Conservation (phyloP, 2,113 vertebrate genomes). For the Plecturocebus donacophilus region DNA sequence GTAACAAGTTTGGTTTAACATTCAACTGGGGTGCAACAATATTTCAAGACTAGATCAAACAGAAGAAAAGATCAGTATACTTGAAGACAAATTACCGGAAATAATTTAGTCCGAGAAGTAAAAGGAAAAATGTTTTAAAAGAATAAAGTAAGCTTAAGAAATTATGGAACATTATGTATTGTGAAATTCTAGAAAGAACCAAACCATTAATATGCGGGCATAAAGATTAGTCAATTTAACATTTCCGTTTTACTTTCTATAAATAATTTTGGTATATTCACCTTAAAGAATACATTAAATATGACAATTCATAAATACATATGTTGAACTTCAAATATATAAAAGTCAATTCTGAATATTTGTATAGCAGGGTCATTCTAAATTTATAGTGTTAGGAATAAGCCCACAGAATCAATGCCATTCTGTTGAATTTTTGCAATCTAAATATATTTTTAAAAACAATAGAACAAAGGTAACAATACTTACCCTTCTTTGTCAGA, state of each 20-base stretch:
- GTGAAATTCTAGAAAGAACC: neutral
- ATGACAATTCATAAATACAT: constrained; percentile 2
- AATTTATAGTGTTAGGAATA: neutral
- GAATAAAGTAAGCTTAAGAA: neutral
- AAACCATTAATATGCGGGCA: neutral
- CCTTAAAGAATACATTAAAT: neutral
- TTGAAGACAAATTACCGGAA: neutral
- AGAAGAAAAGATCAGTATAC: neutral
- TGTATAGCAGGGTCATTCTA: neutral
- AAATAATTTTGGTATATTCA: neutral
- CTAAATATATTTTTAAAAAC: neutral
- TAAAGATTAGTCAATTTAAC: neutral
- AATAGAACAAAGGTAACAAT: neutral
- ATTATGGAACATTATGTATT: neutral
- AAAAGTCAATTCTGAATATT: constrained; percentile 32
- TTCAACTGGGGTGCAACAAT: neutral
- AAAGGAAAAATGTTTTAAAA: neutral
- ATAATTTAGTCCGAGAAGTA: neutral
- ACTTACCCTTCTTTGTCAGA: neutral
- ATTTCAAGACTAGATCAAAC: neutral
- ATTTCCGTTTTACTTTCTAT: neutral
- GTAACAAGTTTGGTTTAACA: neutral
- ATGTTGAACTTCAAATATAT: constrained; percentile 1
- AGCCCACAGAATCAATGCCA: neutral
- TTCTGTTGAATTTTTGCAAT: neutral